Percentiles rank a stretch among this genome's conserved stretches.
Evolutionary conservation across 2,888 invertebrate species (phyloP).

Genomic region (Blomia tropicalis): DNA sequence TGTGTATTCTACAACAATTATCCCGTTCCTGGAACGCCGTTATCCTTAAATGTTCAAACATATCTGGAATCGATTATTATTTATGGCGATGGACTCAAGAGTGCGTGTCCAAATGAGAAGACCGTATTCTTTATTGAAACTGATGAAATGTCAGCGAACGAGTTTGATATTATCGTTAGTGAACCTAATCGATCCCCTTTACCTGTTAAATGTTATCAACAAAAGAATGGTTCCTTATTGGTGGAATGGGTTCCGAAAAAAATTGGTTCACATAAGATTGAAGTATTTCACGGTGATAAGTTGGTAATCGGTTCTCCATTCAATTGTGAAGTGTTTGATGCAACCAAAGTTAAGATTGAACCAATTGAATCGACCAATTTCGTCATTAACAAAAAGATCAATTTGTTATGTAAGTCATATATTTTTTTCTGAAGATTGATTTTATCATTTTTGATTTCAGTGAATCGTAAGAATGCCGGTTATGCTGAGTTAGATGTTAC

Average conservation of each 20-base stretch:
- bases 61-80: slow-evolving; percentile 56
- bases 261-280: slow-evolving; percentile 62
- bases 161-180: slow-evolving; percentile 77
- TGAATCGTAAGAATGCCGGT: slow-evolving; percentile 63
- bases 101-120: slow-evolving; percentile 61
- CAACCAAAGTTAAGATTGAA: slow-evolving; percentile 59
- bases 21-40: slow-evolving; percentile 44
- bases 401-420: slow-evolving; percentile 52
- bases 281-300: slow-evolving; percentile 43
- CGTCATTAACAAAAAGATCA: slow-evolving; percentile 57
- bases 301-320: slow-evolving; percentile 62
- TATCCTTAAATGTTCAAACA: slow-evolving; percentile 45
- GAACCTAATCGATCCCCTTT: slow-evolving; percentile 41
- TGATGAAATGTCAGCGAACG: slow-evolving; percentile 47
- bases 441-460: slow-evolving; percentile 37
- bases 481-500: slow-evolving; percentile 69
- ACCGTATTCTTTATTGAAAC: slow-evolving; percentile 78
- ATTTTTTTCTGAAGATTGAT: slow-evolving; percentile 6
- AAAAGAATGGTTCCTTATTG: slow-evolving; percentile 80
- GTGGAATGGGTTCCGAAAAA: slow-evolving; percentile 71
- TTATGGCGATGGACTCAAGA: slow-evolving; percentile 65
- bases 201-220: slow-evolving; percentile 83
- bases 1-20: slow-evolving; percentile 71
- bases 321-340: slow-evolving; percentile 77
- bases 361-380: slow-evolving; percentile 45